These are phyloP conservation scores for Cantharis rufa DNA, from an alignment of 2,888 invertebrate genomes.

Conservation along the genomic window DNA sequence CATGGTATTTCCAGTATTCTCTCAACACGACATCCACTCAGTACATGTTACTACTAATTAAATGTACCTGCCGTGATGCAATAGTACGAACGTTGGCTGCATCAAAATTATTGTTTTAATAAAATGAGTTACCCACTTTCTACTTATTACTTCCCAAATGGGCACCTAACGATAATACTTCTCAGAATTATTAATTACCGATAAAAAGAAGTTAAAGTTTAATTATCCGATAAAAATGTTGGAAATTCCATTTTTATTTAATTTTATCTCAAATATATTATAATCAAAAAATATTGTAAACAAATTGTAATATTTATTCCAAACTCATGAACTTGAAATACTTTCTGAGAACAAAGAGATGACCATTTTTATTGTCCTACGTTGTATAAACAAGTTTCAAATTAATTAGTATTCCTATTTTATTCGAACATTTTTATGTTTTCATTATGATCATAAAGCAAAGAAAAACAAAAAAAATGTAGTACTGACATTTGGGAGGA, in stretches of 20 bases:
- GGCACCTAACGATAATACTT: not conserved
- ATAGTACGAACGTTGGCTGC: not conserved
- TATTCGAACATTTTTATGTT: not conserved
- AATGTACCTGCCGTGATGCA: not conserved
- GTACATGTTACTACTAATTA: not conserved
- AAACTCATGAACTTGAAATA: not conserved
- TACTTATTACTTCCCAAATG: not conserved
- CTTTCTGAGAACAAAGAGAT: not conserved
- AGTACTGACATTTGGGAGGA: not conserved
- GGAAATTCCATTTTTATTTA: not conserved
- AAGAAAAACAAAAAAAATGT: not conserved
- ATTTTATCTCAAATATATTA: not conserved
- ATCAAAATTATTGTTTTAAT: not conserved
- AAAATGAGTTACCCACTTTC: not conserved
- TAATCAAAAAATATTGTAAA: not conserved
- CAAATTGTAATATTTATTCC: not conserved
- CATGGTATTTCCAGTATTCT: not conserved
- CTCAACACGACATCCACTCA: not conserved
- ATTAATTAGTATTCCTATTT: not conserved
- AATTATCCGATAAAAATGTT: not conserved
- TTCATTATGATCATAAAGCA: not conserved
- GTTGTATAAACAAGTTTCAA: not conserved
- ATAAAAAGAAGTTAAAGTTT: not conserved
- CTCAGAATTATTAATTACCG: not conserved
- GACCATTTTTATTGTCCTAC: not conserved